A percentile compares a stretch with the other conserved stretches of the same genome.
Evolutionary conservation across 2,888 invertebrate genomes (phyloP).

Genomic region (Hyposoter didymator): DNA sequence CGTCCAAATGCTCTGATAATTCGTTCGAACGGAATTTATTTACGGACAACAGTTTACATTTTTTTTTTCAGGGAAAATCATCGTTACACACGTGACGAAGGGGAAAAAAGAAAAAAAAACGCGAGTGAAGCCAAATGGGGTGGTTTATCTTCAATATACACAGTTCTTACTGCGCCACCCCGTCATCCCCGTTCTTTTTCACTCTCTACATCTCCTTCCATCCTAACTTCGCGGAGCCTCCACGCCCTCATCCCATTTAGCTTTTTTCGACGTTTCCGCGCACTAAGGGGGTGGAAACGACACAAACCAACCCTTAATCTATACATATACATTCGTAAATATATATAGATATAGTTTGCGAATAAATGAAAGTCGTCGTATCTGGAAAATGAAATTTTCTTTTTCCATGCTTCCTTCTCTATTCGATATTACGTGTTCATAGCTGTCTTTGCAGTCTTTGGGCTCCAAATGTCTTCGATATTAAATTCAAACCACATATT

Average conservation of each 20-base stretch:
- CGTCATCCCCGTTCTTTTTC: constrained; percentile 47
- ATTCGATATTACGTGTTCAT: constrained; percentile 17
- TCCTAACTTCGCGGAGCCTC: constrained; percentile 59
- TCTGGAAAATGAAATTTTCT: constrained; percentile 54
- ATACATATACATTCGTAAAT: constrained; percentile 6
- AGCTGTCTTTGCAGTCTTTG: background rate
- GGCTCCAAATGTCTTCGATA: background rate
- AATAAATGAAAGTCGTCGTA: constrained; percentile 35
- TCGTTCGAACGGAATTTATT: constrained; percentile 11
- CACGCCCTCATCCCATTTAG: constrained; percentile 67
- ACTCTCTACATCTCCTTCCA: constrained; percentile 54
- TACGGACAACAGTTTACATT: constrained; percentile 70
- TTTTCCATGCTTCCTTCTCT: constrained; percentile 28
- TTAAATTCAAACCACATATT: background rate
- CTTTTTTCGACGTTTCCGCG: constrained; percentile 58
- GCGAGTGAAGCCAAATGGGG: constrained; percentile 42
- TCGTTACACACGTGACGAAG: constrained; percentile 82
- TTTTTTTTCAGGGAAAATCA: constrained; percentile 81
- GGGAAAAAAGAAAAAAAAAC: constrained; percentile 43
- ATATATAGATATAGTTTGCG: background rate
- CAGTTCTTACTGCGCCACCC: constrained; percentile 57
- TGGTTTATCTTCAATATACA: constrained; percentile 62
- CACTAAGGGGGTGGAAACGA: constrained; percentile 55
- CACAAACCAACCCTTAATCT: constrained; percentile 45
- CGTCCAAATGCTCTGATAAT: background rate